Evolutionary conservation across 2,113 vertebrate genomes (phyloP), one percentile per base, ranked within the genome.

Genomic region (Centropristis striata): DNA sequence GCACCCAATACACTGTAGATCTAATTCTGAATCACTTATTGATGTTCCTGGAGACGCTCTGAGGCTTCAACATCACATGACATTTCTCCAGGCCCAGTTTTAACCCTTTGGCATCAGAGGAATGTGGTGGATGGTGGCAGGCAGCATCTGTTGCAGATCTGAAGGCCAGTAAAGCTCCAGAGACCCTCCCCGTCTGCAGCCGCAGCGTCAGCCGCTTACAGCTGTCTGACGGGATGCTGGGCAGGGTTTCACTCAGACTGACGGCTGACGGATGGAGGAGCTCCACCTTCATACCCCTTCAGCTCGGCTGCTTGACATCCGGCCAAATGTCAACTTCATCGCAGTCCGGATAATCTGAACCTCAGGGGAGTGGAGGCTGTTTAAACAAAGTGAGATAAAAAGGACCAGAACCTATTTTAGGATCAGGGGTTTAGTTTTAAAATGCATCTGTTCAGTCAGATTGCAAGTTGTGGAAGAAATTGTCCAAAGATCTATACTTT

Each of bases 141-240:
- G 42, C 78, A 51, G 81, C 88, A 82, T 93, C 81, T 92, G 91
- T 69, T 80, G 67, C 76, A 25, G 86, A 79, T 89, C 70, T 85
- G 84, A 88, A 68, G 73, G 50, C 78, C 71, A 71, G 72, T 77
- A 80, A 80, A 80, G 69, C 83, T 75, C 74, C 68, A 66, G 63
- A 81, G 84, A 78, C 49, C 64, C 69, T 73, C 78, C 76, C 78
- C 25, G 84, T 73, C 77, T 59, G 58, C 75, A 66, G 71, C 63
- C 15, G 4, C 69, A 67, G 72, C 0, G 49, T 73, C 71, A 64
- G 88, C 21, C 49, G 61, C 65, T 64, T 46, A 58, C 87, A 87
- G 88, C 83, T 76, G 86, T 68, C 81, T 15, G 1, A 21, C 4
- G 8, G 68, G 59, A 86, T 13, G 46, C 71, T 60, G 83, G 86